Evolutionary conservation across 2,797 vertebrate genomes (phyloP), one percentile per base, ranked within the genome.

Genomic region (Myotis findleyi): DNA sequence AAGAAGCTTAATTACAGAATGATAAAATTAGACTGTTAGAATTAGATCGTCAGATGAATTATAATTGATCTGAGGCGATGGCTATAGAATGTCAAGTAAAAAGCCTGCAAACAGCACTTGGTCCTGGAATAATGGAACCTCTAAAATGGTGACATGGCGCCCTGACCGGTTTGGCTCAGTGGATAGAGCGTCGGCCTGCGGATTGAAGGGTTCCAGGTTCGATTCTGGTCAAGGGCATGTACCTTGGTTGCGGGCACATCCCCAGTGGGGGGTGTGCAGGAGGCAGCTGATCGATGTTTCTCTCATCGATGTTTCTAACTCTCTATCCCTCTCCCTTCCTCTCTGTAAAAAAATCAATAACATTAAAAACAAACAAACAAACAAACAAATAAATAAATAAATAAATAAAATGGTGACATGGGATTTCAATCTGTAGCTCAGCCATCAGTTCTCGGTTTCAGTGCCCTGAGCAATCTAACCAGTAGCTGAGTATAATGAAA

Each of bases 21-120:
- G 85, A 95, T 96, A 96, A 97, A 97, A 97, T 97, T 88, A 97
- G 96, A 93, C 90, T 44, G 93, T 81, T 96, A 38, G 80, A 97
- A 94, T 84, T 12, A 79, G 80, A 73, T 89, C 84, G 10, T 38
- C 79, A 3, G 12, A 72, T 87, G 86, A 92, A 93, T 98, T 97
- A 91, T 97, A 96, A 98, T 98, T 97, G 97, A 83, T 96, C 91
- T 96, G 95, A 93, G 76, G 86, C 17, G 27, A 51, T n/a, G 38
- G 79, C 47, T 94, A n/a, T 16, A 80, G 93, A 92, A 73, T 69
- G 36, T 69, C 66, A 95, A 95, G 59, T 33, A 96, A 77, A 72
- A 62, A 23, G 85, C 51, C 69, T 57, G 57, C 87, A 95, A 96
- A 83, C 33, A 81, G 97, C 75, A 21, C 30, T 89, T 76, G 64